These are phyloP conservation scores for Misgurnus anguillicaudatus DNA, from an alignment of 2,113 vertebrate species.

Conservation along the genomic window DNA sequence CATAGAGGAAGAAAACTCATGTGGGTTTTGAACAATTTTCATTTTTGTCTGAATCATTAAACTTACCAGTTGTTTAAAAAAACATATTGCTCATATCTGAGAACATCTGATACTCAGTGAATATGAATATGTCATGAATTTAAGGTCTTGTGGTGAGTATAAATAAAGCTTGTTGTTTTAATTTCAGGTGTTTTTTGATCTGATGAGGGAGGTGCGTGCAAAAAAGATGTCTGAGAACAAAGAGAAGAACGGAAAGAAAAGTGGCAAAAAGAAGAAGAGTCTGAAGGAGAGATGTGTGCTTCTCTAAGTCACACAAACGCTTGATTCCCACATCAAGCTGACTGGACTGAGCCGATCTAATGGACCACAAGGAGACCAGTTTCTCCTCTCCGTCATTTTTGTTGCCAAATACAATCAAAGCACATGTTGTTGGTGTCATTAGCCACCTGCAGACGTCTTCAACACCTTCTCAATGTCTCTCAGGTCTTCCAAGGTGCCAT, in stretches of 20 bases:
- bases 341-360: conserved; percentile 14
- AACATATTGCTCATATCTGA: too few species aligned
- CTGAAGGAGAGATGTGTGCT: conserved; percentile 87
- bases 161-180: background rate
- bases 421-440: background rate
- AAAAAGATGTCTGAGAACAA: conserved; percentile 98
- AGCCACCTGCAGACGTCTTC: background rate
- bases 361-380: background rate
- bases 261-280: conserved; percentile 91
- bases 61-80: too few species aligned
- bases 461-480: background rate
- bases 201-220: conserved; percentile 93
- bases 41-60: too few species aligned
- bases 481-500: too few species aligned
- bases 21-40: too few species aligned
- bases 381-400: background rate
- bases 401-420: conserved; percentile 38
- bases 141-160: background rate
- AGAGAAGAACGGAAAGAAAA: conserved; percentile 92
- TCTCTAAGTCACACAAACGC: conserved; percentile 74
- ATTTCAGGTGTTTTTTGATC: conserved; percentile 93
- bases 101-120: too few species aligned
- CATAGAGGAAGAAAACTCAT: too few species aligned
- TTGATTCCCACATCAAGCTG: background rate
- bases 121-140: background rate